Evolutionary conservation across 2,888 invertebrate species (phyloP).

Genomic region (Crioceris asparagi): DNA sequence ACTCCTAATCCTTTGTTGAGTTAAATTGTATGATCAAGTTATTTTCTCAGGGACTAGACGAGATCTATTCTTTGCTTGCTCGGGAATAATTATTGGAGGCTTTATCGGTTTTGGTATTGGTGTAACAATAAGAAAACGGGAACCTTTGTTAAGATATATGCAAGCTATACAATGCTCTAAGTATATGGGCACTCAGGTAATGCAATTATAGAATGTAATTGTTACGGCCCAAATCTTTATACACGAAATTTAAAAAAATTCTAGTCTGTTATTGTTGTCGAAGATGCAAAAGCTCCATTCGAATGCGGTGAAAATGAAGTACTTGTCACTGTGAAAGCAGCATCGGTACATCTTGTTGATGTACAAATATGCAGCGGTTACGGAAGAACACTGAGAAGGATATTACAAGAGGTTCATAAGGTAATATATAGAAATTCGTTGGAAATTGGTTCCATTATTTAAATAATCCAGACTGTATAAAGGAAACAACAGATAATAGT

Average conservation of each 20-base stretch:
- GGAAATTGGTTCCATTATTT: not conserved
- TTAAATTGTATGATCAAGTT: too few relatives aligned
- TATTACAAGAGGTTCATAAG: conserved; percentile 27
- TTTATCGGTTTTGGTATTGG: conserved; percentile 38
- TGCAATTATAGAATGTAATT: not conserved
- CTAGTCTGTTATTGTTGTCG: conserved; percentile 44
- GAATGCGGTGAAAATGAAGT: conserved; percentile 45
- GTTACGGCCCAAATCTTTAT: not conserved
- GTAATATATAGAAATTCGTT: conserved; percentile 15
- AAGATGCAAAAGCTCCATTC: conserved; percentile 44
- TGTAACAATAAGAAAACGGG: conserved; percentile 28
- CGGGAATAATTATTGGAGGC: conserved; percentile 38
- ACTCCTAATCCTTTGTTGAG: not conserved
- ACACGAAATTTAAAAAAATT: conserved; percentile 13
- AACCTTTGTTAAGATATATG: conserved; percentile 36
- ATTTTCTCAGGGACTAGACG: conserved; percentile 36
- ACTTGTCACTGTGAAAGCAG: conserved; percentile 50
- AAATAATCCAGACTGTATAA: too few relatives aligned
- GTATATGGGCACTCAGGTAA: conserved; percentile 40
- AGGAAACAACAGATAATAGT: too few relatives aligned
- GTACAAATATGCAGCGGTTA: conserved; percentile 50
- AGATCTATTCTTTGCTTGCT: conserved; percentile 37
- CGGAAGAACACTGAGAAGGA: conserved; percentile 29
- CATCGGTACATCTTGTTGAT: conserved; percentile 48
- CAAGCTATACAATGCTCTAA: conserved; percentile 40